Conservation (phyloP, 2,113 vertebrate species). For the Gymnogyps californianus region DNA sequence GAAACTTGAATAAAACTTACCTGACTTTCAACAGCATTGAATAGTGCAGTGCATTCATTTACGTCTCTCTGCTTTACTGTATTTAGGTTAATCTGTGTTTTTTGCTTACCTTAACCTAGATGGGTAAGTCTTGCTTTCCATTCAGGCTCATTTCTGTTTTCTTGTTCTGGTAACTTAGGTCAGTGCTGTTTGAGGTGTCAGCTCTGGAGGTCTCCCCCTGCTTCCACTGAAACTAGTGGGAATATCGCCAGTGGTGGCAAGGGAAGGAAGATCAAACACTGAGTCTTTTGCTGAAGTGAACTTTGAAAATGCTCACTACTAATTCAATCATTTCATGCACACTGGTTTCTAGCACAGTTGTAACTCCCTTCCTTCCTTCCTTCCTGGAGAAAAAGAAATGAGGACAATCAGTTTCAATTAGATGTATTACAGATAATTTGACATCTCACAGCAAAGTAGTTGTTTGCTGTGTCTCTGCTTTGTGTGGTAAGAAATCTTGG, state of each 20-base stretch:
- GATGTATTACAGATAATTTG: neutral
- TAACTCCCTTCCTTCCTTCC: constrained; percentile 6
- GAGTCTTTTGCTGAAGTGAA: neutral
- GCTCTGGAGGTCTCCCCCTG: neutral
- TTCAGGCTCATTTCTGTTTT: neutral
- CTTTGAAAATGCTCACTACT: neutral
- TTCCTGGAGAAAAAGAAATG: neutral
- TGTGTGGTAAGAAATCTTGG: neutral
- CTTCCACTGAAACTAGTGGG: neutral
- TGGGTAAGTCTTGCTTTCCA: neutral
- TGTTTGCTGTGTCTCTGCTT: neutral
- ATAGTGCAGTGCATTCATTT: neutral
- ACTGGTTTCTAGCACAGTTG: neutral
- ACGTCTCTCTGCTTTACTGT: neutral
- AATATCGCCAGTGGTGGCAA: neutral
- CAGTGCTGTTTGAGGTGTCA: neutral
- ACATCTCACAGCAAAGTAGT: neutral
- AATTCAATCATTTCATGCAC: neutral
- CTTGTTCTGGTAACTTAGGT: neutral
- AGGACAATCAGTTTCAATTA: neutral
- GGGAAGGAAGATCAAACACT: neutral
- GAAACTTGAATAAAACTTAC: neutral
- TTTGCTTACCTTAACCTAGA: neutral
- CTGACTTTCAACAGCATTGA: neutral
- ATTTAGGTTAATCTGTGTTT: neutral